These are phyloP conservation scores for Drosophila atripex DNA, from an alignment of 2,888 invertebrate genomes.

Conservation along the genomic window DNA sequence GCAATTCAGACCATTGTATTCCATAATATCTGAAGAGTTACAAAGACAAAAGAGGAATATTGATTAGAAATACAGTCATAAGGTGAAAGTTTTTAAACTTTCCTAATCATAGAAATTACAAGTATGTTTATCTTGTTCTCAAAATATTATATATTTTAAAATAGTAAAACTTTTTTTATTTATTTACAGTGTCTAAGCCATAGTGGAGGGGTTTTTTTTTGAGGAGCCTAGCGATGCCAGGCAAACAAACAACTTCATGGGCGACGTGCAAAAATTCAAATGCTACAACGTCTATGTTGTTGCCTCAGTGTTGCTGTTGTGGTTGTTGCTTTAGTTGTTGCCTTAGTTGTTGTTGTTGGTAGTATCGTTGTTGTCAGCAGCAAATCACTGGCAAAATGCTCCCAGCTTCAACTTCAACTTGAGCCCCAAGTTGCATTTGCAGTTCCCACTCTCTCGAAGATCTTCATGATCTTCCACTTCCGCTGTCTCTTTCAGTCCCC, in stretches of 20 bases:
- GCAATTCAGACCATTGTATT: too few relatives aligned
- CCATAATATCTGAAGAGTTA: not conserved
- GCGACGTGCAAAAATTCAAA: constrained; percentile 80
- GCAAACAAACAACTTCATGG: constrained; percentile 80
- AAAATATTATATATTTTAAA: too few relatives aligned
- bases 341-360: constrained; percentile 30
- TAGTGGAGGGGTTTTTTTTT: constrained; percentile 4
- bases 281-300: constrained; percentile 71
- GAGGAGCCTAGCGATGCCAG: constrained; percentile 40
- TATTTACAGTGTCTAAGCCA: not conserved
- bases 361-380: constrained; percentile 54
- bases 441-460: constrained; percentile 44
- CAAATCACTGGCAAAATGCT: constrained; percentile 57
- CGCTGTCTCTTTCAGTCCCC: constrained; percentile 5
- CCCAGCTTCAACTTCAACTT: constrained; percentile 43
- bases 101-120: too few relatives aligned
- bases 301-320: constrained; percentile 8
- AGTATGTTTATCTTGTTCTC: too few relatives aligned
- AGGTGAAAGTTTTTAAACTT: not conserved
- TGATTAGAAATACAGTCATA: fast-evolving
- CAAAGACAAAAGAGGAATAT: not conserved
- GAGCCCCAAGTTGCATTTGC: constrained; percentile 23
- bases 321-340: constrained; percentile 29
- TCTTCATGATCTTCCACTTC: constrained; percentile 43
- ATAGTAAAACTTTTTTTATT: not conserved